Percentiles rank a stretch among this genome's conserved stretches.
phyloP scores from a whole-genome alignment of 2,888 invertebrate genomes.

The Leptarthrus brevirostris region DNA sequence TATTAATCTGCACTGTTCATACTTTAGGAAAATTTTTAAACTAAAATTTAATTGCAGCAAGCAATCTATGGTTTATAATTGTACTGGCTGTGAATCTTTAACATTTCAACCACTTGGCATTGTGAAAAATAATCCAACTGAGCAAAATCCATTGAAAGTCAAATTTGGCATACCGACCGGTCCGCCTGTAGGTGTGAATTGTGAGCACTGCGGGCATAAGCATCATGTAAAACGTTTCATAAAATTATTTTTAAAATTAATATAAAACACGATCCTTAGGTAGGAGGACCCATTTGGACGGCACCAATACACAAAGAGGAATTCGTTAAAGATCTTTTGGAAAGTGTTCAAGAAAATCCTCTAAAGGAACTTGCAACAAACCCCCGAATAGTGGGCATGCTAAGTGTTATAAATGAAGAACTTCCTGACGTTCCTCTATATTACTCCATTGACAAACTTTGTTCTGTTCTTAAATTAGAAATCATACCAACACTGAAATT shows the following conservation, averaged over 20 bases:
- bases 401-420: slow-evolving; percentile 87
- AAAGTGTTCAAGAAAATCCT: slow-evolving; percentile 66
- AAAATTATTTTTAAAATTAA: slow-evolving; percentile 57
- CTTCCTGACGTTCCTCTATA: slow-evolving; percentile 86
- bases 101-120: slow-evolving; percentile 81
- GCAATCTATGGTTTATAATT: slow-evolving; percentile 88
- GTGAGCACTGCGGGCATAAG: slow-evolving; percentile 80
- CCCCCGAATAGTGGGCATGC: slow-evolving; percentile 81
- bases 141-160: slow-evolving; percentile 70
- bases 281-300: slow-evolving; percentile 96
- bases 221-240: slow-evolving; percentile 84
- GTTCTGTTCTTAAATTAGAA: slow-evolving; percentile 77
- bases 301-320: slow-evolving; percentile 82
- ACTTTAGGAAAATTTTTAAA: neutral
- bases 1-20: slow-evolving; percentile 53
- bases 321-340: slow-evolving; percentile 80
- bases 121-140: slow-evolving; percentile 71
- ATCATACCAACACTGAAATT: slow-evolving; percentile 76
- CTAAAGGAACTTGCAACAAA: slow-evolving; percentile 73
- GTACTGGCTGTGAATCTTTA: slow-evolving; percentile 88
- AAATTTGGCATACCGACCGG: slow-evolving; percentile 78
- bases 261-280: slow-evolving; percentile 65
- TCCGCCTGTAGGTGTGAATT: slow-evolving; percentile 75
- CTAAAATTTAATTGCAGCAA: slow-evolving; percentile 71
- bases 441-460: slow-evolving; percentile 83